Conservation (phyloP, 2,797 vertebrate genomes). For the Parauchenoglanis ngamensis region DNA sequence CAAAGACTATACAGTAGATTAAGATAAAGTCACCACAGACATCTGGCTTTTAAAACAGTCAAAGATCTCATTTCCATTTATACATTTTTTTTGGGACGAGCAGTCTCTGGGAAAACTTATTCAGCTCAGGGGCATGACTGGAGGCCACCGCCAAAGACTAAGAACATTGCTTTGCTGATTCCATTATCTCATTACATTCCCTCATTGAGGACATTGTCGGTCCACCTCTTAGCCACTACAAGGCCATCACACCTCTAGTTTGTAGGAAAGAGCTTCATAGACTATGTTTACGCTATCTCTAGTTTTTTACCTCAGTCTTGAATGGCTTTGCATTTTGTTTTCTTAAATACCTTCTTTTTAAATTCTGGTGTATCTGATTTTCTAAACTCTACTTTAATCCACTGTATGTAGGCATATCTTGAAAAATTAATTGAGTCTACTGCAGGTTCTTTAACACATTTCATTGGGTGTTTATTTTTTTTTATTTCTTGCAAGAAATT, state of each 20-base stretch:
- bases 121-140: background rate
- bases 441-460: background rate
- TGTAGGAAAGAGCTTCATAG: background rate
- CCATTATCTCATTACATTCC: background rate
- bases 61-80: background rate
- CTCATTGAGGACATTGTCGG: background rate
- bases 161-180: background rate
- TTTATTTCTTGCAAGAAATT: background rate
- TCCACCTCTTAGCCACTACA: background rate
- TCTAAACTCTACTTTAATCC: background rate
- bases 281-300: background rate
- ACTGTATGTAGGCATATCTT: background rate
- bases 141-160: background rate
- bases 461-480: background rate
- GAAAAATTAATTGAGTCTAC: background rate
- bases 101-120: background rate
- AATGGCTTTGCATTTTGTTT: background rate
- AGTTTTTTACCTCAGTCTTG: background rate
- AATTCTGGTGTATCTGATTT: background rate
- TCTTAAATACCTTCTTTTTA: background rate
- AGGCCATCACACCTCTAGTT: background rate
- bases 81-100: background rate
- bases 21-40: background rate
- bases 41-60: background rate
- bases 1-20: background rate